These are phyloP conservation scores for Pseudochaenichthys georgianus DNA, from an alignment of 2,797 vertebrate species.

Conservation along the genomic window DNA sequence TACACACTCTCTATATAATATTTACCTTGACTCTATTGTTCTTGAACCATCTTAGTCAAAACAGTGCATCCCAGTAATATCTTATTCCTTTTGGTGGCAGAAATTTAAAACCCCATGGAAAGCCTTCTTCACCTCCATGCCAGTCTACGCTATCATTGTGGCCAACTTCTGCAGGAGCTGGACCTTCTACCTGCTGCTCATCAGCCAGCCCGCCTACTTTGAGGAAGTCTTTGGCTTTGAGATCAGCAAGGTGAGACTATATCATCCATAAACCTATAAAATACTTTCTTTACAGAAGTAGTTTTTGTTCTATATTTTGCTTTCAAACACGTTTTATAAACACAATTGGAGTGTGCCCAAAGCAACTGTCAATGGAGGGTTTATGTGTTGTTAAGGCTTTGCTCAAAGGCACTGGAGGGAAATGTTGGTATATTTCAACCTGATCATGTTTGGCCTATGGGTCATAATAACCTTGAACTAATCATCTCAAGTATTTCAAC, in stretches of 20 bases:
- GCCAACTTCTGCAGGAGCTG: slow-evolving; percentile 96
- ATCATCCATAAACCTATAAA: neutral
- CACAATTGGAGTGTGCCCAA: neutral
- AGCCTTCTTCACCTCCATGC: slow-evolving; percentile 95
- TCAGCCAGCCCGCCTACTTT: slow-evolving; percentile 95
- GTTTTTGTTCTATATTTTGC: neutral
- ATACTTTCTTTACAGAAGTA: neutral
- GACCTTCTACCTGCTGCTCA: slow-evolving; percentile 95
- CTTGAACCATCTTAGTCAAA: neutral
- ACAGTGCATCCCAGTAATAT: slow-evolving; percentile 9
- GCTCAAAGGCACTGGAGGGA: neutral
- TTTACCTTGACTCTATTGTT: neutral
- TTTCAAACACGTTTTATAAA: neutral
- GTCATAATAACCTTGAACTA: neutral
- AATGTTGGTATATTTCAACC: neutral
- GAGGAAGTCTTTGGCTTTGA: slow-evolving; percentile 95
- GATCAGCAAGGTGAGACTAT: slow-evolving; percentile 89
- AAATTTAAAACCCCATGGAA: slow-evolving; percentile 93
- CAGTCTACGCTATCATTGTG: slow-evolving; percentile 94
- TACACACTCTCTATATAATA: too few relatives aligned
- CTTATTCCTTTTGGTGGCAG: slow-evolving; percentile 71
- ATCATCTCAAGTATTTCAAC: neutral
- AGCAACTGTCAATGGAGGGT: neutral
- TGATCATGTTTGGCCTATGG: neutral
- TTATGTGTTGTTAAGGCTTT: neutral